Base-by-base conservation (phyloP, 2,113 vertebrate species). In the Kryptolebias marmoratus region DNA sequence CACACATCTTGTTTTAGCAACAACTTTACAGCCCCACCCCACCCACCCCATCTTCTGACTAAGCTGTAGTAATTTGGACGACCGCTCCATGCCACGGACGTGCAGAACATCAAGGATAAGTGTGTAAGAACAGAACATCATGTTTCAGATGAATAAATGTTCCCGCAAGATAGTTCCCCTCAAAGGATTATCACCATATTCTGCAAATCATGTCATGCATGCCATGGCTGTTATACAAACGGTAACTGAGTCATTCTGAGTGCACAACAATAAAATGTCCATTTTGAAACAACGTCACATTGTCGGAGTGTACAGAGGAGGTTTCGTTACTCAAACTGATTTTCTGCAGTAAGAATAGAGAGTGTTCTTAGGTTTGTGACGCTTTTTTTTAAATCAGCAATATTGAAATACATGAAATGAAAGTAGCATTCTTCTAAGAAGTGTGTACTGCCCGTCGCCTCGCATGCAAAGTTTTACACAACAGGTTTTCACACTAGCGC, bases 1-100 rank as follows among this genome's bases (percentile, higher is more conserved):
- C 48, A 75, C 75, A 76, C 49, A 64, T 42, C 12, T 0, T 83
- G 62, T 75, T 69, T 76, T 68, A 56, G 58, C 57, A 71, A 30
- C 57, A 72, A 75, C 22, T 79, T 66, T 56, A 71, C 44, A 49
- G 32, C 42, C 39, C 53, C 2, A 27, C 58, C 39, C n/a, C 65
- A 42, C 39, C 32, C 18, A n/a, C 50, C 27, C 14, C 52, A 32
- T 63, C 59, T 49, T 54, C 12, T 56, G 32, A 27, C 39, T 1
- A 27, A 58, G 30, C 50, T 49, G 50, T 71, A 30, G 48, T 32
- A 39, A 67, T 32, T 67, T 56, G 32, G 22, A 61, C 13, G 55
- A 18, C 42, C 70, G 16, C 30, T 45, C 36, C 22, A 15, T 70
- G 52, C 45, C 0, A 6, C 39, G 22, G 22, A 22, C 22, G 22